Conservation (phyloP, 2,888 invertebrate species). For the Nephrotoma appendiculata region DNA sequence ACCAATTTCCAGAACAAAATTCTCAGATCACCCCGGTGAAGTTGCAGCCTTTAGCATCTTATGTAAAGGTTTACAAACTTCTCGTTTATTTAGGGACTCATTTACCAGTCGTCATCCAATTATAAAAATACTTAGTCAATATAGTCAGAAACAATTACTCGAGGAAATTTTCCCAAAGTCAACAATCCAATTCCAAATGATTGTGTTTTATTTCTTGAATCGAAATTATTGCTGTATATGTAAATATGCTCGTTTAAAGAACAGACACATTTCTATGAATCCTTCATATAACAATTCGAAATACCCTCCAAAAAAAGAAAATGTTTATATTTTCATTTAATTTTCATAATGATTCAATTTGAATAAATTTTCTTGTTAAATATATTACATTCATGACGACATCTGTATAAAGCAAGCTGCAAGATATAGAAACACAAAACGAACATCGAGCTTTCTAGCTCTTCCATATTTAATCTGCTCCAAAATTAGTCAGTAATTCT, state of each 20-base stretch:
- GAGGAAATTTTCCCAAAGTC: neutral
- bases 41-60: too few relatives aligned
- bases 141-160: too few relatives aligned
- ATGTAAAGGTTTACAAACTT: too few relatives aligned
- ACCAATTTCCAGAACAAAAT: too few relatives aligned
- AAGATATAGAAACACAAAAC: neutral
- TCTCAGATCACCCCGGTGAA: too few relatives aligned
- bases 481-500: too few relatives aligned
- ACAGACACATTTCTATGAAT: neutral
- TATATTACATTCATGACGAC: neutral
- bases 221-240: neutral
- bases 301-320: neutral
- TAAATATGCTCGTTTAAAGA: neutral
- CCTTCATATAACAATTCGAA: neutral
- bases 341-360: neutral
- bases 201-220: neutral
- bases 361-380: neutral
- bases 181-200: neutral
- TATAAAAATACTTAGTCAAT: too few relatives aligned
- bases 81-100: too few relatives aligned
- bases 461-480: neutral
- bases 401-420: neutral
- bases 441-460: neutral
- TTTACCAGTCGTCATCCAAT: too few relatives aligned
- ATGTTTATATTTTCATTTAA: neutral